Base-by-base conservation (phyloP, 2,113 vertebrate genomes). In the Monopterus albus region DNA sequence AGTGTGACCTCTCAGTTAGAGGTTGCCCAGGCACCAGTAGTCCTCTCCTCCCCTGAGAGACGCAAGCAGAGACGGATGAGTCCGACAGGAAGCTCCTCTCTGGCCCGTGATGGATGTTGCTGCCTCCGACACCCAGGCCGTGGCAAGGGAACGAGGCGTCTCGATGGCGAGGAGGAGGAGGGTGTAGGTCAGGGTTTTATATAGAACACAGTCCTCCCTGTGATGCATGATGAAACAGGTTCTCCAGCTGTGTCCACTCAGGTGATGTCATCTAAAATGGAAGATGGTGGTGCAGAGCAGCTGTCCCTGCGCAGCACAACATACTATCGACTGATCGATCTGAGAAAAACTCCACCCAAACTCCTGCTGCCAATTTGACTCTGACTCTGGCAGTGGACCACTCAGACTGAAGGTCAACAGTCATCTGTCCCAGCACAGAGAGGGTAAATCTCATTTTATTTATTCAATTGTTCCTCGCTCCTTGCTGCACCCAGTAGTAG, bases 181-280 rank as follows among this genome's bases (percentile, higher is more conserved):
- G 31, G 23, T 55, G 76, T 18, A 64, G 74, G 74, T 81, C 74
- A 78, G 65, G 71, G 72, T 66, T 66, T 74, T 78, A 51, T 61
- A 61, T 70, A 69, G 74, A 51, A 66, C 72, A 55, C 20, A 39
- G 31, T 36, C 47, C 36, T 23, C 40, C 20, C 50, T 15, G 21
- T 72, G 81, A 80, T 65, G 26, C 63, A 84, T 70, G 58, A 47
- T 6, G 53, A 70, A 77, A 31, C 31, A 9, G 51, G 20, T 43
- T 18, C 43, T 62, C 67, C 68, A 73, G 68, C 73, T 65, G 69
- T 6, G 60, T 65, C 73, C 69, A 70, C 63, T 42, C 63, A 65
- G 68, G 59, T 68, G 68, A 60, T 70, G 63, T 55, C 72, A 64
- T 45, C 29, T 18, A 6, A 65, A 81, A 71, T 74, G 59, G 69